Base-by-base conservation (phyloP, 2,797 vertebrate genomes). In the Pipistrellus kuhlii region DNA sequence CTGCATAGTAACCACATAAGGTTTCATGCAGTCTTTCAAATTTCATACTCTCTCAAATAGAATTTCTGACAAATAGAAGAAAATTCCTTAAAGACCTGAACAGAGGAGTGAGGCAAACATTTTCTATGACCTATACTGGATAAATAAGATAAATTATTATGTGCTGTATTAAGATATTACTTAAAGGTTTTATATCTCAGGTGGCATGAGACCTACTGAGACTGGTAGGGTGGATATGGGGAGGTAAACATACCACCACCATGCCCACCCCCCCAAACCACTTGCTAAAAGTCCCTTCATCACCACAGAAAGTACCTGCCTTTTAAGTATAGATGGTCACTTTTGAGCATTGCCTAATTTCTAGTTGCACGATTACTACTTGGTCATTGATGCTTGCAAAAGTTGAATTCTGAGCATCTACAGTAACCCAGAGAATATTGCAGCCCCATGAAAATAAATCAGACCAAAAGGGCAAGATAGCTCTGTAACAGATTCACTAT, bases 391-490 rank as follows among this genome's bases (percentile, higher is more conserved):
- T 55, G 91, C 85, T 86, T 90, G 75, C 83, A 86, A 96, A 89
- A 97, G 82, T 73, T 9, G 1, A 97, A 94, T 78, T 95, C 80
- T 78, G 81, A 95, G 85, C 38, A 85, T 95, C 51, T 64, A 85
- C 44, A 85, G 93, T 91, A 91, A 93, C 73, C 71, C 66, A 93
- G 82, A 95, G 93, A 96, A 78, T 83, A 95, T 15, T 94, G 85
- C 32, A 97, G 84, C 81, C 64, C 69, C 71, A 78, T 87, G 95
- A 95, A 97, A 97, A 98, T 96, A 97, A 98, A 97, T 98, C 97
- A 95, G 95, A 93, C 82, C 77, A 94, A 96, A 98, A 97, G 90
- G 51, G 92, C 90, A 96, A 85, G 95, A 92, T 85, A 96, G 11
- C 88, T 97, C 85, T 94, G 78, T 90, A 96, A 96, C 73, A 96